Conservation (phyloP, 2,797 vertebrate species). For the Eulemur coronatus region DNA sequence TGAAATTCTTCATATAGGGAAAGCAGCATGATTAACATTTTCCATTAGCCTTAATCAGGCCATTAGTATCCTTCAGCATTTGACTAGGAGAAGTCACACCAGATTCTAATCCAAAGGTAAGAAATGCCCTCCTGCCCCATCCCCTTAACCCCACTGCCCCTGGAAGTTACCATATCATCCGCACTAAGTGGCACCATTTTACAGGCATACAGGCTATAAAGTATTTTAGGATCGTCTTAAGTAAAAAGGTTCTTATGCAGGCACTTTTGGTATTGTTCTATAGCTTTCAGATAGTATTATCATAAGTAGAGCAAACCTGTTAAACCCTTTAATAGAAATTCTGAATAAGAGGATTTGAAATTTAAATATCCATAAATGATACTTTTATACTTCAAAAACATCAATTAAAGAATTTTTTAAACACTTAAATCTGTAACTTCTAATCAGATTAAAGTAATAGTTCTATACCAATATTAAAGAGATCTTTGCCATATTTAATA, state of each 20-base stretch:
- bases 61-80: neutral
- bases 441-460: neutral
- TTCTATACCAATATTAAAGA: neutral
- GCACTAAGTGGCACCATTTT: neutral
- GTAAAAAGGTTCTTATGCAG: neutral
- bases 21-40: neutral
- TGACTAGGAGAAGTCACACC: neutral
- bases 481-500: neutral
- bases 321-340: neutral
- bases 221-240: neutral
- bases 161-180: neutral
- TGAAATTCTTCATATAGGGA: neutral
- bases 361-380: neutral
- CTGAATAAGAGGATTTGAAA: neutral
- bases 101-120: neutral
- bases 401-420: slow-evolving; percentile 15
- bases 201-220: neutral
- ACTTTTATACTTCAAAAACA: slow-evolving; percentile 13
- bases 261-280: neutral
- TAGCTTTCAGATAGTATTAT: neutral
- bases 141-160: no score
- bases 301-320: neutral
- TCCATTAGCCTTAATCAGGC: neutral
- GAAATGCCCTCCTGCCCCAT: neutral
- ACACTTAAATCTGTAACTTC: neutral